These are phyloP conservation scores for Typhlichthys subterraneus DNA, from an alignment of 2,797 vertebrate genomes.

Conservation along the genomic window DNA sequence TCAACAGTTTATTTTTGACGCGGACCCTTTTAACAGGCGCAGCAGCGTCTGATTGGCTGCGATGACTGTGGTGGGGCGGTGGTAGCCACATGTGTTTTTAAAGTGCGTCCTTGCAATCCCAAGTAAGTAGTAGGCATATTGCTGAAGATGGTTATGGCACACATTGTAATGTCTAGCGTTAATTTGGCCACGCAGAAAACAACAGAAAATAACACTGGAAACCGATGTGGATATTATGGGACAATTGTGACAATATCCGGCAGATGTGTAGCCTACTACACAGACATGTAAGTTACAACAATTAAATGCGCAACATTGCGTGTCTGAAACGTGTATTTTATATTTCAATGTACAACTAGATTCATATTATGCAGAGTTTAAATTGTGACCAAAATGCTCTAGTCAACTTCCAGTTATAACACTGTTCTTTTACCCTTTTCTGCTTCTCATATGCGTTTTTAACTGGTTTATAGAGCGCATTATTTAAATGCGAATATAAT, in stretches of 20 bases:
- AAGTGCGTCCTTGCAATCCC: conserved; percentile 53
- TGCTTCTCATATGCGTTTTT: no score
- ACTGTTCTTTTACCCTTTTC: no score
- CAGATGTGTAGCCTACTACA: conserved; percentile 25
- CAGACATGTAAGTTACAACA: conserved; percentile 17
- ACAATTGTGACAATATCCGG: conserved; percentile 25
- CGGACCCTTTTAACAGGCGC: conserved; percentile 49
- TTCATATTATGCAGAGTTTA: not conserved
- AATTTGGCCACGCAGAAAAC: conserved; percentile 32
- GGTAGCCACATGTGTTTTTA: conserved; percentile 49
- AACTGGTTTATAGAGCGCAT: not conserved
- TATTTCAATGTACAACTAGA: no score
- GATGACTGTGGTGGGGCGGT: conserved; percentile 40
- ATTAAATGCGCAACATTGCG: not conserved
- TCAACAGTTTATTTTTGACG: no score
- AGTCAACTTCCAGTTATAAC: no score
- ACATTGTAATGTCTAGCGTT: conserved; percentile 39
- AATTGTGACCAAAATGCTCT: not conserved
- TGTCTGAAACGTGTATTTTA: not conserved
- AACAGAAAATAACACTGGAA: conserved; percentile 23
- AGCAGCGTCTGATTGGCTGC: conserved; percentile 57
- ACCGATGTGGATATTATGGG: conserved; percentile 34
- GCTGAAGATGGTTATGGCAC: conserved; percentile 63
- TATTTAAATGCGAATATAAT: not conserved
- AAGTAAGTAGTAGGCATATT: conserved; percentile 49